Conservation (phyloP, 92 coral and sea anemone species). For the Porites cylindrica region DNA sequence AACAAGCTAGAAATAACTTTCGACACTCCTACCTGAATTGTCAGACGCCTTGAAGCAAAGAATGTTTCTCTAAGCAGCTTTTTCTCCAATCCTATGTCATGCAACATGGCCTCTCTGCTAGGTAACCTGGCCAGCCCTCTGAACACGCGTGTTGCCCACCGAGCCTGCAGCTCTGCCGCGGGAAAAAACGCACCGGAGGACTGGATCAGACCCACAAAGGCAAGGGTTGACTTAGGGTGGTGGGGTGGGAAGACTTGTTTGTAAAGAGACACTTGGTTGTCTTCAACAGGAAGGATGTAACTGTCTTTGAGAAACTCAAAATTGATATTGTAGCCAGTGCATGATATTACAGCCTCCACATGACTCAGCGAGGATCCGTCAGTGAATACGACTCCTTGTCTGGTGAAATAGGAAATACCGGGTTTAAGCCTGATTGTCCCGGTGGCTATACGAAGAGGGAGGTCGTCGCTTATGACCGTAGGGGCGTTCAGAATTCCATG, state of each 20-base stretch:
- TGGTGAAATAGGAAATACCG: slow-evolving; percentile 58
- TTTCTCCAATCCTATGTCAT: slow-evolving; percentile 67
- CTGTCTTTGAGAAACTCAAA: slow-evolving; percentile 67
- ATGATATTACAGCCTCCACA: slow-evolving; percentile 74
- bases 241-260: slow-evolving; percentile 83
- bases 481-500: slow-evolving; percentile 78
- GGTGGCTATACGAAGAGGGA: slow-evolving; percentile 79
- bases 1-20: neutral
- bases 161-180: slow-evolving; percentile 87
- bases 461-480: slow-evolving; percentile 76
- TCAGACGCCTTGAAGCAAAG: slow-evolving; percentile 69
- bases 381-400: slow-evolving; percentile 68
- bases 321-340: slow-evolving; percentile 79
- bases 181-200: slow-evolving; percentile 86
- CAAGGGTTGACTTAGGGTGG: slow-evolving; percentile 71
- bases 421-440: slow-evolving; percentile 76
- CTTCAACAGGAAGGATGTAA: slow-evolving; percentile 60
- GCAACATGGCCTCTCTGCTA: slow-evolving; percentile 60
- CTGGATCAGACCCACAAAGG: slow-evolving; percentile 80
- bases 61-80: slow-evolving; percentile 56
- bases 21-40: slow-evolving; percentile 63
- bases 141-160: slow-evolving; percentile 86
- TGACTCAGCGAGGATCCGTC: slow-evolving; percentile 67
- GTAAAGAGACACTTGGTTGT: slow-evolving; percentile 73
- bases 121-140: slow-evolving; percentile 80